Evolutionary conservation across 2,797 vertebrate genomes (phyloP), one percentile per base, ranked within the genome.

Genomic region (Emydoidea blandingii): DNA sequence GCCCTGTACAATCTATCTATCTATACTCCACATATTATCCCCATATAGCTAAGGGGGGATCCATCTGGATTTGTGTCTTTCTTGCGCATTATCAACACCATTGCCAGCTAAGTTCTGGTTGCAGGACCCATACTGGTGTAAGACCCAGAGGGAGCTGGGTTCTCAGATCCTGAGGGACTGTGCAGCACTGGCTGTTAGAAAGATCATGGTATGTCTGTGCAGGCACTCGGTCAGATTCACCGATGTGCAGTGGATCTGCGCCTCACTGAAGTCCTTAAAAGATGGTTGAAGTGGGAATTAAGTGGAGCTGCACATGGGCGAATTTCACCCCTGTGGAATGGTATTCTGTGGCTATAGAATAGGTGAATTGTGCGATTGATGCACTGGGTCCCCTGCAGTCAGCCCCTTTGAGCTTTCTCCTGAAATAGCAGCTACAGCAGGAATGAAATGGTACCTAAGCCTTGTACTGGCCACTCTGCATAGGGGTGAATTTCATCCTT

Each of bases 361-460:
- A 65, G 21, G 56, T n/a, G 44, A 49, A 50, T 62, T 83, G 44
- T n/a, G 44, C 29, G 25, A 29, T 44, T n/a, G 6, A 12, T 83
- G 27, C 31, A 31, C 56, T 12, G 56, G 25, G 56, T 34, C 44
- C 21, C 56, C 11, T 49, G 57, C 44, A 31, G 12, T 31, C 31
- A 8, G 7, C 34, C 19, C 41, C 12, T 49, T 47, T 23, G 56
- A 34, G 27, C 31, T 18, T 49, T 11, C 57, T 49, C 8, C 31
- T 62, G 47, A 34, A 49, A 23, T n/a, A 65, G 31, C 44, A 14
- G 41, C 34, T 74, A 34, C 78, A 72, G 92, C 54, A 62, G 29
- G 19, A 27, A 1, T 0, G 31, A 1, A 12, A 81, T 12, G n/a
- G 52, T 53, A 27, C 49, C 50, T 5, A 37, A 0, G 0, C 25